Base-by-base conservation (phyloP, 92 coral and sea anemone species). In the Porites evermanni region DNA sequence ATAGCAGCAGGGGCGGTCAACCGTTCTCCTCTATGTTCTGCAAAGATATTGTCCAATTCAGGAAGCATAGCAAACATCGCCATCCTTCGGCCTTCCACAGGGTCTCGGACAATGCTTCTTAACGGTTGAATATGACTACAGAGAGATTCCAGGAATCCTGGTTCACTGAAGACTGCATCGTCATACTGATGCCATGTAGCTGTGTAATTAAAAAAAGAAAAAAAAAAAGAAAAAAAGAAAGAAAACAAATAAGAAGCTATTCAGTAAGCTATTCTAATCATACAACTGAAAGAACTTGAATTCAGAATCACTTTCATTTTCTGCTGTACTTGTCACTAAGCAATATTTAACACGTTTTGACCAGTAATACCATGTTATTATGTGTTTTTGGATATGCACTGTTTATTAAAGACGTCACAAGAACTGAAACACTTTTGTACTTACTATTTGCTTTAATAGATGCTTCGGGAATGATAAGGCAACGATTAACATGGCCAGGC, bases 151-250 rank as follows among this genome's bases (percentile, higher is more conserved):
- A 74, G 81, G 2, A 70, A 26, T 23, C 80, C 44, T 9, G 87
- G 90, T 13, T 67, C 70, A 72, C 90, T 75, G 76, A 75, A 90
- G 58, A 86, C 71, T 64, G 93, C 93, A 86, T 90, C 93, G 60
- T 90, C 93, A 24, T 80, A 90, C 38, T 90, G 93, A 72, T 90
- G 90, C 93, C 93, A 90, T 0, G 77, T 67, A 1, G 47, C 93
- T 90, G 81, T 26, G 51, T 0, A 64, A 3, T 6, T 18, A 24
- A 17, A 76, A 0, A 29, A 59, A 8, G 13, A 32, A 60, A 26
- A 21, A 29, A 21, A 21, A 21, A 21, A 21, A 21, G 21, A 21
- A 21, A 24, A 24, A 24, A 24, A 24, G 26, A 24, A 24, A 24
- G 23, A 12, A 51, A 17, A n/a, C 4, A 21, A 12, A 52, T 3